Evolutionary conservation across 2,888 invertebrate genomes (phyloP).

Genomic region (Zelleria hepariella): DNA sequence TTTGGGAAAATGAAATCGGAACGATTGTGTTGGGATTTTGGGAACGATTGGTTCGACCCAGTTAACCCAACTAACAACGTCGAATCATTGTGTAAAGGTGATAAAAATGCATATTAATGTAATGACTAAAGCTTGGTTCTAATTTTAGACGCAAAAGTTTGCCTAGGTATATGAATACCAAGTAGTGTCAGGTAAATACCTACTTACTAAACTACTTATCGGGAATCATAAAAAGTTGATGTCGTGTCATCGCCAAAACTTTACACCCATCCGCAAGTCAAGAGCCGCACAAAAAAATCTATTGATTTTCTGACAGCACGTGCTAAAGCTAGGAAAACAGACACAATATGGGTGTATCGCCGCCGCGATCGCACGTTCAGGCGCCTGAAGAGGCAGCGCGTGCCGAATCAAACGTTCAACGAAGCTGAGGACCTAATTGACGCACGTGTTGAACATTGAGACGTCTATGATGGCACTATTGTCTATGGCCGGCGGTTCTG

Average conservation of each 20-base stretch:
- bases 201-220: no score
- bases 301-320: slow-evolving; percentile 15
- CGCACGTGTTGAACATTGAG: slow-evolving; percentile 31
- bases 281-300: slow-evolving; percentile 3
- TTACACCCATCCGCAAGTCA: background rate
- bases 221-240: no score
- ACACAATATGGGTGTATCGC: slow-evolving; percentile 13
- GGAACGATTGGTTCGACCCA: background rate
- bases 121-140: no score
- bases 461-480: background rate
- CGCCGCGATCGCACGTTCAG: slow-evolving; percentile 26
- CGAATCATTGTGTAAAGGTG: no score
- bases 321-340: slow-evolving; percentile 11
- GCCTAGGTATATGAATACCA: no score
- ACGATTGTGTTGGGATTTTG: no score
- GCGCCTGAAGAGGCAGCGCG: slow-evolving; percentile 30
- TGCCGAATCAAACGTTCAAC: slow-evolving; percentile 40
- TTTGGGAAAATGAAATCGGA: background rate
- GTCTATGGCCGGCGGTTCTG: background rate
- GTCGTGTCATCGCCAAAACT: background rate
- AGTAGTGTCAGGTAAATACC: no score
- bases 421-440: slow-evolving; percentile 36
- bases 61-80: background rate
- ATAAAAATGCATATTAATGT: no score
- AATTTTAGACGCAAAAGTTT: no score